Evolutionary conservation across 2,888 invertebrate genomes (phyloP).

Genomic region (Liodrosophila aerea): DNA sequence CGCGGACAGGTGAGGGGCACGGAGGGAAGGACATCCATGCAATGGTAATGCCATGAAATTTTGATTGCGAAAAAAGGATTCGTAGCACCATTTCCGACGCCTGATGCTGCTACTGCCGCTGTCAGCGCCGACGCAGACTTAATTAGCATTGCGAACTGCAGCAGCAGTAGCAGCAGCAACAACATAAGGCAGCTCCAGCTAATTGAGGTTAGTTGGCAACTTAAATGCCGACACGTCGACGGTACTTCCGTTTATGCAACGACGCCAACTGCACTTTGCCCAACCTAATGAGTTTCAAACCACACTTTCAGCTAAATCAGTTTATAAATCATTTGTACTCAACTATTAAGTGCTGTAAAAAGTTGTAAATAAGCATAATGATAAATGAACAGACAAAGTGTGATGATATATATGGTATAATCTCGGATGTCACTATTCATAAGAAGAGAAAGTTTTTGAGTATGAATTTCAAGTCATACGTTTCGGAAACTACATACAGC

Average conservation of each 20-base stretch:
- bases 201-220: conserved; percentile 66
- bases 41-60: conserved; percentile 55
- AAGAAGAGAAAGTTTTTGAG: too few species aligned
- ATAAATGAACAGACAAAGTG: too few species aligned
- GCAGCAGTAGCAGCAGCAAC: conserved; percentile 2
- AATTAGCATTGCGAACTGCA: conserved; percentile 52
- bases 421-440: too few species aligned
- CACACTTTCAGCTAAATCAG: conserved; percentile 21
- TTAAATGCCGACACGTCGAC: conserved; percentile 49
- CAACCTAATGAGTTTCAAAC: conserved; percentile 55
- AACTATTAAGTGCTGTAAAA: conserved; percentile 8
- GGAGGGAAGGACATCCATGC: neutral
- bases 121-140: conserved; percentile 59
- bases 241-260: conserved; percentile 50
- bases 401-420: too few species aligned
- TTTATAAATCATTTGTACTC: conserved; percentile 18
- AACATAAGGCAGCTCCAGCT: conserved; percentile 35
- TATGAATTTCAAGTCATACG: too few species aligned
- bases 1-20: neutral
- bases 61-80: conserved; percentile 65
- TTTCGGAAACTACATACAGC: too few species aligned
- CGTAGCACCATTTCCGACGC: conserved; percentile 62
- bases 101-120: conserved; percentile 16
- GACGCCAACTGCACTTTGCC: conserved; percentile 15
- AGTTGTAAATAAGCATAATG: too few species aligned